Base-by-base conservation (phyloP, 1,140 invertebrate genomes). In the roundworm (Caenorhabditis elegans) region DNA sequence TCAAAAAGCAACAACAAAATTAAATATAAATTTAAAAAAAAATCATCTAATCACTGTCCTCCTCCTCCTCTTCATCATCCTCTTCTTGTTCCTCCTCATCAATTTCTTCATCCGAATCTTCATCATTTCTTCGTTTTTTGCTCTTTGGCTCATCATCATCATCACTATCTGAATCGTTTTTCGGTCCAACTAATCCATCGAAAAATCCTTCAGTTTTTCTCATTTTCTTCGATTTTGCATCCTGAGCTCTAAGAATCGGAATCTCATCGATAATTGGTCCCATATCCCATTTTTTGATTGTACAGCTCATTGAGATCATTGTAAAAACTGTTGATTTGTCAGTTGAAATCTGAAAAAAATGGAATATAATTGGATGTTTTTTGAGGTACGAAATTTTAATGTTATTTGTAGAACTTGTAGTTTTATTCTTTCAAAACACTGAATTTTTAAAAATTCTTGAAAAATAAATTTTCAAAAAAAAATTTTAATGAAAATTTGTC, bases 261-360 rank as follows among this genome's bases (percentile, higher is more conserved):
- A 84, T 43, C 11, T 22, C 49, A 8, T 48, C 34, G 19, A 60
- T 19, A 36, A 84, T 82, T 15, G 84, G 36, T 22, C n/a, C 47
- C 46, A 84, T 48, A n/a, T 75, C 65, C 82, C 82, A 84, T 13
- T 84, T 77, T 46, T 80, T 84, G 31, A 84, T 43, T 15, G 80
- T 47, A 1, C 10, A 8, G 19, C 8, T 31, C 43, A 81, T 31
- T 24, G 46, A 31, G 36, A 48, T 43, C 46, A 81, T 46, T 24
- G 80, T 70, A 31, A 76, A 36, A 0, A 81, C 53, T 11, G 19
- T 46, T 1, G 24, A 31, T 43, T 49, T 39, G 26, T 81, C 80
- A 17, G 46, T 11, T 3, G 80, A 51, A 19, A 81, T 65, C 70
- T 81, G 70, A 2, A 79, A 49, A 55, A 19, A 55, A 26, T 55